phyloP scores from a whole-genome alignment of 2,888 invertebrate genomes.

The Polydesmus complanatus region DNA sequence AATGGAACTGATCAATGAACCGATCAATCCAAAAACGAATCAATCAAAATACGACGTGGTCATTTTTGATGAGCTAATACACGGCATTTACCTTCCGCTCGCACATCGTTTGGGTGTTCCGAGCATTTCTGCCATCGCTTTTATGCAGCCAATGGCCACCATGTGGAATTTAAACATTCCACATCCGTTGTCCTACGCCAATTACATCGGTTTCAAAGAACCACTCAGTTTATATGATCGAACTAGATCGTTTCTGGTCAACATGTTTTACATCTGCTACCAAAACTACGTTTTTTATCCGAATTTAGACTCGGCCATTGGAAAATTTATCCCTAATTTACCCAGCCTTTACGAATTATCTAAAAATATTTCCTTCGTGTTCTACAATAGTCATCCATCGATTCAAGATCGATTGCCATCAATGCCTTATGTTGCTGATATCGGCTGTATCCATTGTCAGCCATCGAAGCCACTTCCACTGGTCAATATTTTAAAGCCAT shows the following conservation, averaged over 20 bases:
- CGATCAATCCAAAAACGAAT: neutral
- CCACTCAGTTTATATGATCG: neutral
- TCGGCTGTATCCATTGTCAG: neutral
- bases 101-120: neutral
- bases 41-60: neutral
- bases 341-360: neutral
- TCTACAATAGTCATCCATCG: neutral
- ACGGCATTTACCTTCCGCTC: neutral
- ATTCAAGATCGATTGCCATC: neutral
- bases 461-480: neutral
- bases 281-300: neutral
- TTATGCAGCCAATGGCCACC: neutral
- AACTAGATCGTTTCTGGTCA: neutral
- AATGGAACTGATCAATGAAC: neutral
- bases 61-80: neutral
- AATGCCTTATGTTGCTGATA: neutral
- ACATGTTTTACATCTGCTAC: neutral
- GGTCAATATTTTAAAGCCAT: no score
- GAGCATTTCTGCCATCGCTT: neutral
- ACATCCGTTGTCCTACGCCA: neutral
- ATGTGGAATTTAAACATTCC: neutral
- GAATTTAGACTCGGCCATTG: neutral
- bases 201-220: neutral
- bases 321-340: neutral
- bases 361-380: neutral